Base-by-base conservation (phyloP, 2,888 invertebrate genomes). In the Lepidocyrtoides sp. region DNA sequence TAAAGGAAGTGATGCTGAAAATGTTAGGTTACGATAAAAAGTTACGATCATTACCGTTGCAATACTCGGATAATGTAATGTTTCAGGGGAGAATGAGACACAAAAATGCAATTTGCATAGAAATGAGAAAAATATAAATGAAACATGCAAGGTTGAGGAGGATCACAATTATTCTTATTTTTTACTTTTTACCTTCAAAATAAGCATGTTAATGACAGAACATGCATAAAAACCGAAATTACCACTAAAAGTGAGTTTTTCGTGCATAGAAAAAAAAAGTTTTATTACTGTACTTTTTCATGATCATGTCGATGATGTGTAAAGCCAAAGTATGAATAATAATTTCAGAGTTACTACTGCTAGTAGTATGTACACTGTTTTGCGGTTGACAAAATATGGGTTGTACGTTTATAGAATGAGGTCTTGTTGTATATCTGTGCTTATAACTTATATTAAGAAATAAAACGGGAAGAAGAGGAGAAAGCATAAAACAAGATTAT, bases 131-230 rank as follows among this genome's bases (percentile, higher is more conserved):
- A n/a, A n/a, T n/a, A n/a, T n/a, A n/a, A n/a, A n/a, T n/a, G n/a
- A n/a, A n/a, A n/a, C n/a, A 23, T 8, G 20, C 54, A 5, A n/a
- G 3, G 4, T n/a, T 20, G 17, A 54, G n/a, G 3, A 54, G 2
- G n/a, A n/a, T n/a, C n/a, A n/a, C n/a, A 17, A 60, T 26, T 7
- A 23, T 63, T 63, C 63, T 32, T 4, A 32, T 14, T 63, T 63
- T 32, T 63, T 14, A 63, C 32, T 63, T 63, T 63, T 63, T n/a
- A 63, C 29, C 32, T 63, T 63, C 32, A 32, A 29, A 63, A 63
- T 63, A 0, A 63, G 14, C 17, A 60, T 60, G 32, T 41, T 69
- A 69, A 41, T 41, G 41, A 69, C 69, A 36, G 12, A 69, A 20
- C 8, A 17, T 17, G 41, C 36, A 41, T 69, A 41, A 69, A 69